phyloP scores from a whole-genome alignment of 2,113 vertebrate genomes.

The Aldabrachelys gigantea region DNA sequence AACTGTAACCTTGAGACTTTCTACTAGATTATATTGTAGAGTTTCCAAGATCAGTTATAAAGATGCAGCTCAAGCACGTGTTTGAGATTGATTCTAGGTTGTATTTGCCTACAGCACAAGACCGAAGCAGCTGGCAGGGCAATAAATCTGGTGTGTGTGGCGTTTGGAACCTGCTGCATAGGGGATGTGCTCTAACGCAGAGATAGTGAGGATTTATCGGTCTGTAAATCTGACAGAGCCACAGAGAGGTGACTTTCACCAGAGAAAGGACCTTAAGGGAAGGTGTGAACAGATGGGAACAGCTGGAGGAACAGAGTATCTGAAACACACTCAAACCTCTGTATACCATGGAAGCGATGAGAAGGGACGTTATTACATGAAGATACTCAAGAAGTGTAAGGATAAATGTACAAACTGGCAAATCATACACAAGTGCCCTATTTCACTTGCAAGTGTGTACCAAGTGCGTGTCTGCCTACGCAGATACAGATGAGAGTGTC shows the following conservation, averaged over 20 bases:
- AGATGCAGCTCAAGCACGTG: background rate
- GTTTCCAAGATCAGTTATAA: background rate
- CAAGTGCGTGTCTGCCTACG: background rate
- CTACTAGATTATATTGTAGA: background rate
- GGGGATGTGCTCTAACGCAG: background rate
- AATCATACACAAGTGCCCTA: background rate
- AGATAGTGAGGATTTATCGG: background rate
- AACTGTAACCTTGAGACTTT: background rate
- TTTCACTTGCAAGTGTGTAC: slow-evolving; percentile 21
- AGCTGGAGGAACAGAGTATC: background rate
- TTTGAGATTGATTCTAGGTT: background rate
- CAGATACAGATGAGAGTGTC: background rate
- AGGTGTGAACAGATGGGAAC: slow-evolving; percentile 5
- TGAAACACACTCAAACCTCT: background rate
- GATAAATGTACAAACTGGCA: slow-evolving; percentile 18
- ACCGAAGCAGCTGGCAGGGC: background rate
- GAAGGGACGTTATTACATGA: background rate
- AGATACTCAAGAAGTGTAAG: background rate
- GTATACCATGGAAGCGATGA: background rate
- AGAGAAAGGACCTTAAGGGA: background rate
- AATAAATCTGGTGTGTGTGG: background rate
- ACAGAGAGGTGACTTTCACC: background rate
- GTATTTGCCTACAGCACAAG: background rate
- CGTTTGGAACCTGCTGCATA: background rate
- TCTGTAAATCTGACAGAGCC: background rate